Evolutionary conservation across 2,888 invertebrate genomes (phyloP).

Genomic region (Ormyrus rosae): DNA sequence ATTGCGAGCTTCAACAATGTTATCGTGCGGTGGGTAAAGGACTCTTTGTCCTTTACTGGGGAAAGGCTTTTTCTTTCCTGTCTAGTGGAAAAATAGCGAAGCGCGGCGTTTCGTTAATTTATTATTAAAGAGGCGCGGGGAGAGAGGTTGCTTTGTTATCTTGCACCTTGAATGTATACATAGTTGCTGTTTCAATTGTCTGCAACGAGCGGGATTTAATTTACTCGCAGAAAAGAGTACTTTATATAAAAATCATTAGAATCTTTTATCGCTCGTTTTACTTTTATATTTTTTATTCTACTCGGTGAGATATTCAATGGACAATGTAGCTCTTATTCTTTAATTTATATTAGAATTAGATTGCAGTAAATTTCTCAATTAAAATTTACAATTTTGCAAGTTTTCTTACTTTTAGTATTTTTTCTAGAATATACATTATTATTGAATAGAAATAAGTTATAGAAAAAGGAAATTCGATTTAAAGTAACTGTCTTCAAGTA

Average conservation of each 20-base stretch:
- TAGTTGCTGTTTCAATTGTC: slow-evolving; percentile 36
- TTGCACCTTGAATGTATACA: background rate
- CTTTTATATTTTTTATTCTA: no score
- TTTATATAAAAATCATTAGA: slow-evolving; percentile 37
- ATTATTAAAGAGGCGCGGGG: slow-evolving; percentile 30
- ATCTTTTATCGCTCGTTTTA: no score
- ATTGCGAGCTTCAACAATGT: slow-evolving; percentile 52
- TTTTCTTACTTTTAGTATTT: no score
- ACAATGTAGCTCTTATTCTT: no score
- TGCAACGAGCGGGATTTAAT: slow-evolving; percentile 31
- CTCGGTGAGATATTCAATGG: no score
- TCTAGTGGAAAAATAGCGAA: background rate
- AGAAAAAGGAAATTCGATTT: no score
- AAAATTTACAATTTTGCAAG: no score
- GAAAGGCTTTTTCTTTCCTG: background rate
- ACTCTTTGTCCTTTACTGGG: slow-evolving; percentile 8
- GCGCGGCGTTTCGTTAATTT: slow-evolving; percentile 26
- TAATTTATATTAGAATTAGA: no score
- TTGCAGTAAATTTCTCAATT: no score
- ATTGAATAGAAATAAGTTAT: no score
- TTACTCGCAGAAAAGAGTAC: slow-evolving; percentile 17
- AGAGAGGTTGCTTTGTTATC: slow-evolving; percentile 29
- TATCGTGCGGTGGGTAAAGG: slow-evolving; percentile 47
- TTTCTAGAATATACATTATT: no score
- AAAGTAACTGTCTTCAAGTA: no score